Evolutionary conservation across 2,113 vertebrate genomes (phyloP).

Genomic region (Tupaia tana): DNA sequence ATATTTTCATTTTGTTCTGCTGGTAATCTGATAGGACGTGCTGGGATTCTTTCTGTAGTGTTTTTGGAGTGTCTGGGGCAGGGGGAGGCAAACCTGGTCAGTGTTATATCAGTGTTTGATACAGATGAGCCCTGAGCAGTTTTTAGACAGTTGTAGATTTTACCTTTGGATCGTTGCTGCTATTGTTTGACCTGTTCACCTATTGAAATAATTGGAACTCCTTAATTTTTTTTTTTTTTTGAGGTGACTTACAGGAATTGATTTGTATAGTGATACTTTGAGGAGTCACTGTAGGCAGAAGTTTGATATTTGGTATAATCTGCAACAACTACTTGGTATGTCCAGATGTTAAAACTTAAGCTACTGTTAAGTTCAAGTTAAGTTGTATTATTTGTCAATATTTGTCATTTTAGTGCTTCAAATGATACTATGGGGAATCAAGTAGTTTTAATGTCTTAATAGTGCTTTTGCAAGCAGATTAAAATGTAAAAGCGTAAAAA

Average conservation of each 20-base stretch:
- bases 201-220: slow-evolving; percentile 17
- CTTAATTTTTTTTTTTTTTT: background rate
- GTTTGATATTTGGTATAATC: slow-evolving; percentile 9
- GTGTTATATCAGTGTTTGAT: background rate
- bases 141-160: slow-evolving; percentile 43
- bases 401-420: slow-evolving; percentile 46
- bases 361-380: background rate
- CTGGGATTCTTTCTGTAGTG: slow-evolving; percentile 27
- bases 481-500: slow-evolving; percentile 46
- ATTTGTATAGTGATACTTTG: slow-evolving; percentile 25
- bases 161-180: background rate
- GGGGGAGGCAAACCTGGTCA: slow-evolving; percentile 10
- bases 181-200: slow-evolving; percentile 11
- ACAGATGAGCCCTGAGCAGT: background rate
- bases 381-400: background rate
- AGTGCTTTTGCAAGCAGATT: slow-evolving; percentile 36
- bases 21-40: background rate
- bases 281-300: background rate
- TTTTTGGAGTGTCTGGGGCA: background rate
- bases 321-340: slow-evolving; percentile 27
- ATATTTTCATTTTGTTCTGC: slow-evolving; percentile 7
- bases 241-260: background rate
- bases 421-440: background rate
- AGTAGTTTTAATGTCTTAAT: slow-evolving; percentile 40
- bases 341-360: slow-evolving; percentile 44